These are phyloP conservation scores for Orius insidiosus DNA, from an alignment of 1,140 invertebrate species.

Conservation along the genomic window DNA sequence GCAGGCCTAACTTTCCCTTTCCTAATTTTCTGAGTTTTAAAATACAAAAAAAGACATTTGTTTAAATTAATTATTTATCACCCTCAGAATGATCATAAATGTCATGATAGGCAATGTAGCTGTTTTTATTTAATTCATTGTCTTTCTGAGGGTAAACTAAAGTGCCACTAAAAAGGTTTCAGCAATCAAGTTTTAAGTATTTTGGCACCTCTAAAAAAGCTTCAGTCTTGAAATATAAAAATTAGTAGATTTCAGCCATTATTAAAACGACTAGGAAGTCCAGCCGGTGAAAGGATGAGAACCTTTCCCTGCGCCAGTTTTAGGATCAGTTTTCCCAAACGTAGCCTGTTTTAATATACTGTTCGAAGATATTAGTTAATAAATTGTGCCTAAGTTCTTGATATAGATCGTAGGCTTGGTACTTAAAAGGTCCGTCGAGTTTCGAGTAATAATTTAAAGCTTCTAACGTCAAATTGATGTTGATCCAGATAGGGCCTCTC, in stretches of 20 bases:
- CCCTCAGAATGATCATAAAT: too few relatives aligned
- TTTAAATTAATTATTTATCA: too few relatives aligned
- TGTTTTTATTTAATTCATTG: too few relatives aligned
- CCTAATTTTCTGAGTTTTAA: too few relatives aligned
- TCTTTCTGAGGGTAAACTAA: too few relatives aligned
- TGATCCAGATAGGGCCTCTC: constrained; percentile 95
- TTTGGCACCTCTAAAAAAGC: too few relatives aligned
- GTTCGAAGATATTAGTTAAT: constrained; percentile 66
- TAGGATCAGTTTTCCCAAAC: constrained; percentile 95
- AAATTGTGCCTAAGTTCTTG: constrained; percentile 60
- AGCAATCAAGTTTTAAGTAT: too few relatives aligned
- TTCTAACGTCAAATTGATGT: constrained; percentile 79
- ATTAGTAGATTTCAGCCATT: constrained; percentile 78
- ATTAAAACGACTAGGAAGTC: constrained; percentile 85
- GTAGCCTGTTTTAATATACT: constrained; percentile 82
- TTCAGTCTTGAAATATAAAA: neutral
- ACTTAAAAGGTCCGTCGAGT: constrained; percentile 49
- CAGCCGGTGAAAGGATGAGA: constrained; percentile 95
- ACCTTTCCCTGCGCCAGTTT: constrained; percentile 76
- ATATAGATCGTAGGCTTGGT: constrained; percentile 52
- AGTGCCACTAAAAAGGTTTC: too few relatives aligned
- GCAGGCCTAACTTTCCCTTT: too few relatives aligned
- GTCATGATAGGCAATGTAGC: too few relatives aligned
- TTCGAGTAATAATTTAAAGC: constrained; percentile 65
- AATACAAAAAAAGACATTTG: too few relatives aligned